Percentiles rank a stretch among this genome's conserved stretches.
These are phyloP conservation scores for Mesoclemmys tuberculata DNA, from an alignment of 2,113 vertebrate genomes.

Conservation along the genomic window DNA sequence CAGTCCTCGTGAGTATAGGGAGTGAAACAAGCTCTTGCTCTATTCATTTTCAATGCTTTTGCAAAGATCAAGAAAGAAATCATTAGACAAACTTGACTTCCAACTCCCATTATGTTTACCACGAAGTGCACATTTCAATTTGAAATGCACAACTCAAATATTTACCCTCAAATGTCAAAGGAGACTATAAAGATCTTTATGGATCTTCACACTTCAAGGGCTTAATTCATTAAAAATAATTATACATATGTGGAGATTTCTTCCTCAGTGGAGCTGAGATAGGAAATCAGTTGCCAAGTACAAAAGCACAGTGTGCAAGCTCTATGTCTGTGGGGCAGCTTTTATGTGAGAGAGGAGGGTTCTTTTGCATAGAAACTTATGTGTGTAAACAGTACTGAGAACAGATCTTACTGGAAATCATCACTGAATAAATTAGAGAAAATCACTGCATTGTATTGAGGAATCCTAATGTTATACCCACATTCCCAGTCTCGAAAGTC, in stretches of 20 bases:
- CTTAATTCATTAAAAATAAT: conserved; percentile 74
- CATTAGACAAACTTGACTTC: conserved; percentile 56
- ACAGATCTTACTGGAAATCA: conserved; percentile 21
- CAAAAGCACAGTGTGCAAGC: neutral
- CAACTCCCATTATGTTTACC: conserved; percentile 68
- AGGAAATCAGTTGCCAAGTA: conserved; percentile 44
- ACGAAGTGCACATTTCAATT: conserved; percentile 61
- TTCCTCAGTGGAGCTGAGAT: conserved; percentile 32
- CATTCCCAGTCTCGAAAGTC: neutral
- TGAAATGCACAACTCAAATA: conserved; percentile 71
- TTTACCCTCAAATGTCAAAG: conserved; percentile 73
- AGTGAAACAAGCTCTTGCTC: conserved; percentile 36
- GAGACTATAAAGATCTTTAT: conserved; percentile 72
- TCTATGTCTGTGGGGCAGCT: conserved; percentile 41
- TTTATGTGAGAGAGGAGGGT: conserved; percentile 43
- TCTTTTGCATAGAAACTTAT: neutral
- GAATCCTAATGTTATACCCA: neutral
- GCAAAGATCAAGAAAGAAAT: conserved; percentile 50
- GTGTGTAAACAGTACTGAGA: conserved; percentile 48
- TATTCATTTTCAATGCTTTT: conserved; percentile 22
- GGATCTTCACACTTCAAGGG: conserved; percentile 72
- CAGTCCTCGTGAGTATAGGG: conserved; percentile 16
- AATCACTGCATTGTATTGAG: neutral
- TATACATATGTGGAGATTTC: conserved; percentile 62
- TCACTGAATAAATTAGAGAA: conserved; percentile 40